Base-by-base conservation (phyloP, 1,140 invertebrate genomes). In the Diabrotica undecimpunctata region DNA sequence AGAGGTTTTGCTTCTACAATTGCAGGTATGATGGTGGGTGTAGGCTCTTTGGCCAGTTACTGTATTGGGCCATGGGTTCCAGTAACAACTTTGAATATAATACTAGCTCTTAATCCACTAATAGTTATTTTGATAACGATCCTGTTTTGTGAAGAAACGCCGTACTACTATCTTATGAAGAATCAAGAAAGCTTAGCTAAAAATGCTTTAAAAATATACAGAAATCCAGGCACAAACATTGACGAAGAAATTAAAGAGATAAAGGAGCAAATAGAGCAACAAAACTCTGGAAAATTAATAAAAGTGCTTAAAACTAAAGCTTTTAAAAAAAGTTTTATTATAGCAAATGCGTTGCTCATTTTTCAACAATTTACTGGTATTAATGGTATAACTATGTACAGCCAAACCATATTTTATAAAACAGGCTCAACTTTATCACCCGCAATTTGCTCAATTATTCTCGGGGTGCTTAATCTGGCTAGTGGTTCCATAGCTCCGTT, bases 351-450 rank as follows among this genome's bases (percentile, higher is more conserved):
- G 0, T 78, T 94, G 51, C 87, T 91, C 56, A 77, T 84, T 60
- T 88, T 90, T 76, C 90, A 92, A 72, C 90, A 92, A 77, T 79
- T 92, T 8, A 88, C 87, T 2, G 92, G 92, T 12, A 91, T 91
- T 71, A 94, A 93, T 77, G 89, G 89, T 5, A 87, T 95, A 0
- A 83, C 93, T 13, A 93, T 93, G 77, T 93, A 91, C 77, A 86
- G 90, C 66, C 84, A 88, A 53, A 81, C 79, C 0, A 94, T 91
- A 72, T 94, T 91, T 71, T 67, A 79, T 2, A 81, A 82, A 7
- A 83, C 90, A 7, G 84, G 86, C 0, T 84, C 83, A 0, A 75
- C 69, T 0, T 62, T 92, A 0, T 75, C 84, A 12, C 74, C 86
- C 0, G 79, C 81, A 6, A 74, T 87, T n/a, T 85, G 86, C 0